Conservation (phyloP, 2,888 invertebrate genomes). For the Amphipyra berbera region DNA sequence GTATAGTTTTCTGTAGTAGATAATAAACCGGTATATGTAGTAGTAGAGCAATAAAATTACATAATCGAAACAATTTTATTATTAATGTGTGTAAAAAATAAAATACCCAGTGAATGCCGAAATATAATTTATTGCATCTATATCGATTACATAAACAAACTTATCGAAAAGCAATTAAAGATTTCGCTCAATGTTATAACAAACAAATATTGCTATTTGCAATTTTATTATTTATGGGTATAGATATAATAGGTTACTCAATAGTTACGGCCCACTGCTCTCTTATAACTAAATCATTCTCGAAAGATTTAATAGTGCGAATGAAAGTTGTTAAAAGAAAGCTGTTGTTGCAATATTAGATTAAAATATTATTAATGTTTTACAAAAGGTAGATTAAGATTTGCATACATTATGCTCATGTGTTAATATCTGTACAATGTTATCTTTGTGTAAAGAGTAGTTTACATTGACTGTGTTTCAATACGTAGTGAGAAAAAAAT, state of each 20-base stretch:
- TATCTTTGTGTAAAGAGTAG: constrained; percentile 26
- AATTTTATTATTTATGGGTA: constrained; percentile 60
- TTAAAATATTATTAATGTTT: constrained; percentile 67
- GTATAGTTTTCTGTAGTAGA: not conserved
- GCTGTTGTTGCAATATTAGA: constrained; percentile 64
- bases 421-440: constrained; percentile 39
- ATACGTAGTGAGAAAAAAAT: not conserved
- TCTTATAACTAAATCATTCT: constrained; percentile 61
- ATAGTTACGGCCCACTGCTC: constrained; percentile 58
- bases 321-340: constrained; percentile 72
- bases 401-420: constrained; percentile 68
- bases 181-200: constrained; percentile 58
- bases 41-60: constrained; percentile 16
- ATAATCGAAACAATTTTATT: constrained; percentile 19
- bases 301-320: constrained; percentile 65
- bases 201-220: constrained; percentile 60
- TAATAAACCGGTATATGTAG: constrained; percentile 14
- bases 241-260: constrained; percentile 60
- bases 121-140: constrained; percentile 54
- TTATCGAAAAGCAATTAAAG: constrained; percentile 61
- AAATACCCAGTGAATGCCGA: constrained; percentile 45
- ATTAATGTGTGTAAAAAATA: constrained; percentile 53
- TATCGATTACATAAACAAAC: constrained; percentile 60
- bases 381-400: constrained; percentile 70
- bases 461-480: constrained; percentile 13